These are phyloP conservation scores for Aselliscus stoliczkanus DNA, from an alignment of 2,797 vertebrate genomes.

Conservation along the genomic window DNA sequence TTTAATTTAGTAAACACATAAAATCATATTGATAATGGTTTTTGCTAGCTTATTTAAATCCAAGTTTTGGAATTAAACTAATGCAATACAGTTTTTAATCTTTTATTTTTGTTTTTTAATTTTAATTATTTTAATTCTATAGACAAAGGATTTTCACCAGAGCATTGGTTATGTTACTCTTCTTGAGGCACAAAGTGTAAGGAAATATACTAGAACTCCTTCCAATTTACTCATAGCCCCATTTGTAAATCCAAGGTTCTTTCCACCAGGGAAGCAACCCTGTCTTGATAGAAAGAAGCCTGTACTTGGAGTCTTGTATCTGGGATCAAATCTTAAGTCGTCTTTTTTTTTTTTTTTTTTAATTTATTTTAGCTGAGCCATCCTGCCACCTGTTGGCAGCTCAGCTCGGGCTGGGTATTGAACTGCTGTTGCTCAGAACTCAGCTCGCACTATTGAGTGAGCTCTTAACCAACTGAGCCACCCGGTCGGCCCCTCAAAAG, in stretches of 20 bases:
- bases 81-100: neutral
- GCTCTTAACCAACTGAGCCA: too few species aligned
- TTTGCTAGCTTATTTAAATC: neutral
- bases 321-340: neutral
- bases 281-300: neutral
- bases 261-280: neutral
- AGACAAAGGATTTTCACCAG: neutral
- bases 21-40: neutral
- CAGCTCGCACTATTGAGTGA: too few species aligned
- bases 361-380: too few species aligned
- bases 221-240: neutral
- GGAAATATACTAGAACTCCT: neutral
- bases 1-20: neutral
- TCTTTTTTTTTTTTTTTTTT: too few species aligned
- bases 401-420: too few species aligned
- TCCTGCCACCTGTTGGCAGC: too few species aligned
- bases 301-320: neutral
- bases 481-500: too few species aligned
- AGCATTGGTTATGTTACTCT: neutral
- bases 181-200: neutral
- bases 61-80: neutral
- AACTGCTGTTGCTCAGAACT: too few species aligned
- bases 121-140: neutral
- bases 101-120: neutral
- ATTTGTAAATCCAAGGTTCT: neutral